Evolutionary conservation across 2,113 vertebrate genomes (phyloP).

Genomic region (Aramus guarauna): DNA sequence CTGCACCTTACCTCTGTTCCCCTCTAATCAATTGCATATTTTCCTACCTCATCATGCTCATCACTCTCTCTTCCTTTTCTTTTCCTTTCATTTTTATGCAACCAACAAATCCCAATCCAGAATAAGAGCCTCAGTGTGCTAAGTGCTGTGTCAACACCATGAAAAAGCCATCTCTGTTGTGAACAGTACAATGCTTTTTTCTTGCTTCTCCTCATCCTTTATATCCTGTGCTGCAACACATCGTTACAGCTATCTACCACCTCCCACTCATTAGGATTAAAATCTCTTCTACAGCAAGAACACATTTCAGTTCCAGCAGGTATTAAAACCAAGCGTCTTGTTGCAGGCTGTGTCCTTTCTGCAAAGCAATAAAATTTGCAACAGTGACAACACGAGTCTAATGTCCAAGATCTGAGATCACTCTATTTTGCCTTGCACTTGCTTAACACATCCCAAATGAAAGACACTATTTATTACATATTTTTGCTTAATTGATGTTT

Average conservation of each 20-base stretch:
- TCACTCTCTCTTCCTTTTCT: neutral
- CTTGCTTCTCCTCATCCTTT: neutral
- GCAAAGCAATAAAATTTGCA: neutral
- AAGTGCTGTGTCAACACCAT: neutral
- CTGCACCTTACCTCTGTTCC: neutral
- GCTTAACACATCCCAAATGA: neutral
- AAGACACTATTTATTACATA: neutral
- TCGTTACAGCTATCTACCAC: neutral
- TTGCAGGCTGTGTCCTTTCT: neutral
- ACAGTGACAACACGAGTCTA: neutral
- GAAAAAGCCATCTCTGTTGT: neutral
- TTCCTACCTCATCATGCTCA: neutral
- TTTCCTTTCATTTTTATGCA: neutral
- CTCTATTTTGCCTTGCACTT: neutral
- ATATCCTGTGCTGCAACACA: neutral
- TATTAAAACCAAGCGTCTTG: neutral
- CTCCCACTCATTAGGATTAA: neutral
- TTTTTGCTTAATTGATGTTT: neutral
- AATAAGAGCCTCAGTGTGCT: neutral
- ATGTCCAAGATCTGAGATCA: neutral
- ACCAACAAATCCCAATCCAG: neutral
- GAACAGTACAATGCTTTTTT: neutral
- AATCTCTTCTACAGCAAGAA: neutral
- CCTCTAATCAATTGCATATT: neutral
- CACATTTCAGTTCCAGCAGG: neutral